A percentile compares a stretch with the other conserved stretches of the same genome.
These are phyloP conservation scores for Drosophila arawakana DNA, from an alignment of 1,140 invertebrate species.

Conservation along the genomic window DNA sequence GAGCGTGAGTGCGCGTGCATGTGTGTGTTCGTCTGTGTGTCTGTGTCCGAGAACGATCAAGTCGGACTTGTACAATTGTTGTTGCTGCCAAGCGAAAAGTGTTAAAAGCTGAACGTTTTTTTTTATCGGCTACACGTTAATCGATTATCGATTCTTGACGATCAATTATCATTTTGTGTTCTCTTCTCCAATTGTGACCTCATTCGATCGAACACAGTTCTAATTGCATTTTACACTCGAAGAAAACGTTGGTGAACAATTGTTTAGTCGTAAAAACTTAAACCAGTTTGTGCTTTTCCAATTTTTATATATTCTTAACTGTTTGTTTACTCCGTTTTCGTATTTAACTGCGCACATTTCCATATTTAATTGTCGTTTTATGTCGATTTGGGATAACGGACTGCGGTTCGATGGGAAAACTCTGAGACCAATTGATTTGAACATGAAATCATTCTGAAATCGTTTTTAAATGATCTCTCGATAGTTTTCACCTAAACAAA, in stretches of 20 bases:
- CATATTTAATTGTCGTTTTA: conserved; percentile 41
- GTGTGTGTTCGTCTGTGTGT: background rate
- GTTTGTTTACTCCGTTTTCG: conserved; percentile 10
- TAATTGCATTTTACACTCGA: conserved; percentile 10
- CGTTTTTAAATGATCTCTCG: conserved; percentile 37
- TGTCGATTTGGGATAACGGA: conserved; percentile 26
- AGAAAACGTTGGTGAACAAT: conserved; percentile 10
- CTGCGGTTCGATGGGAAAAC: conserved; percentile 28
- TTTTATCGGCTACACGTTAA: conserved; percentile 23
- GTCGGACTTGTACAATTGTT: conserved; percentile 10
- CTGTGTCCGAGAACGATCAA: background rate
- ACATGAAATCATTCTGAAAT: conserved; percentile 38
- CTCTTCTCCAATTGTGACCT: conserved; percentile 18
- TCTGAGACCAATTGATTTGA: conserved; percentile 7
- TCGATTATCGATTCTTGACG: conserved; percentile 25
- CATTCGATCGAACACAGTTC: conserved; percentile 10
- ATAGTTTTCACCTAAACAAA: conserved; percentile 16
- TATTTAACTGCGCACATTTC: conserved; percentile 33
- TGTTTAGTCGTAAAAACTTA: background rate
- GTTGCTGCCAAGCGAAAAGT: conserved; percentile 8
- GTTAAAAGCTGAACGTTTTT: conserved; percentile 23
- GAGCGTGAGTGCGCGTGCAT: background rate
- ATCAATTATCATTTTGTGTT: conserved; percentile 24
- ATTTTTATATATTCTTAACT: conserved; percentile 1
- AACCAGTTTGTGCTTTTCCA: background rate